Evolutionary conservation across 2,797 vertebrate species (phyloP).

Genomic region (Australoheros facetus): DNA sequence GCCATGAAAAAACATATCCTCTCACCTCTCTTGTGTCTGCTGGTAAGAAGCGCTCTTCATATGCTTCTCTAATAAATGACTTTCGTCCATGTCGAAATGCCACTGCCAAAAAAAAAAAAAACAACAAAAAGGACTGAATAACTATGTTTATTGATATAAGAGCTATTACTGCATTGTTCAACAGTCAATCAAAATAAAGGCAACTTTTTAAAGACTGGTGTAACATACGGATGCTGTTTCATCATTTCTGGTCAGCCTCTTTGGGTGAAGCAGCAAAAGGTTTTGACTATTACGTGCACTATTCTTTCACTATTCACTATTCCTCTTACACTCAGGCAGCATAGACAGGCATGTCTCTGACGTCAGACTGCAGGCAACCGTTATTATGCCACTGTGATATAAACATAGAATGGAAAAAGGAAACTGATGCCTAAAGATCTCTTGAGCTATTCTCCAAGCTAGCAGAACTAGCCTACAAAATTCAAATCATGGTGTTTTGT

Average conservation of each 20-base stretch:
- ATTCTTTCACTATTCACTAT: background rate
- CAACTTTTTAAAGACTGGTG: background rate
- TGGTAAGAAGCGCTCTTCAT: slow-evolving; percentile 51
- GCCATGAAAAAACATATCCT: background rate
- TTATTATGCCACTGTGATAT: background rate
- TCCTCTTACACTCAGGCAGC: background rate
- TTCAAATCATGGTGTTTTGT: background rate
- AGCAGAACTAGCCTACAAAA: background rate
- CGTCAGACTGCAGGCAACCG: background rate
- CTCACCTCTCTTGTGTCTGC: slow-evolving; percentile 65
- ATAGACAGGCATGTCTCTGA: background rate
- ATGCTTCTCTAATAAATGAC: slow-evolving; percentile 52
- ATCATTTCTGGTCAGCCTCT: background rate
- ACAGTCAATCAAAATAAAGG: background rate
- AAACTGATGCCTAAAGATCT: background rate
- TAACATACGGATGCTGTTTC: background rate
- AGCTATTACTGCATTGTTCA: background rate
- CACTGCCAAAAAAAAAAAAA: slow-evolving; percentile 57
- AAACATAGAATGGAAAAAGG: background rate
- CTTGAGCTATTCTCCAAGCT: background rate
- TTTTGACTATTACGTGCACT: background rate
- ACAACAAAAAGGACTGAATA: background rate
- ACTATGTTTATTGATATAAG: background rate
- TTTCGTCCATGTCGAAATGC: slow-evolving; percentile 45
- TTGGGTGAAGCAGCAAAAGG: background rate